Evolutionary conservation across 1,140 invertebrate species (phyloP).

Genomic region (Halesus radiatus): DNA sequence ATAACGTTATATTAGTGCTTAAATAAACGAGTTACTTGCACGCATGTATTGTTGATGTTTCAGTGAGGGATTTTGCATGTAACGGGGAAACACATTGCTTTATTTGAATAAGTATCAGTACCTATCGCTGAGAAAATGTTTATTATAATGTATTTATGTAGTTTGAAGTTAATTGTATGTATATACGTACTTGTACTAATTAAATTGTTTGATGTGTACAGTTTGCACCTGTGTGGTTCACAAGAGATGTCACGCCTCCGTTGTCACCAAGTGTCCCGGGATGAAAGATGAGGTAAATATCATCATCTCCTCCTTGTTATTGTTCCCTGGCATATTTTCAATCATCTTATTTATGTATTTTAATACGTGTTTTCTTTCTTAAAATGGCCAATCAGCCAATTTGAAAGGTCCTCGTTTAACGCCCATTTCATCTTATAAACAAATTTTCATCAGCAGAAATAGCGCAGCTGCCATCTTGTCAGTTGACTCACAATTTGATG

Average conservation of each 20-base stretch:
- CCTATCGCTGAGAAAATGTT: not conserved
- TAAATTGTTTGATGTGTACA: conserved; percentile 65
- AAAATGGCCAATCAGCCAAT: no score
- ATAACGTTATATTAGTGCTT: no score
- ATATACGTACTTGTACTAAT: not conserved
- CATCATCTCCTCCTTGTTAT: not conserved
- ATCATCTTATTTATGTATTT: not conserved
- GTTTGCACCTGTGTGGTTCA: conserved; percentile 98
- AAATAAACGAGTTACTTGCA: no score
- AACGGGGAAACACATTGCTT: not conserved
- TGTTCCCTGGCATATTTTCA: not conserved
- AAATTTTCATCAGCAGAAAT: no score
- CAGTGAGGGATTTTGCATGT: not conserved
- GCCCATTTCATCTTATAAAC: no score
- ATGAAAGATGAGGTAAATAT: conserved; percentile 88
- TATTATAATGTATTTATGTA: not conserved
- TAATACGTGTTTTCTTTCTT: no score
- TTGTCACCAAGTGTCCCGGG: conserved; percentile 95
- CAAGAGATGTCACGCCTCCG: conserved; percentile 94
- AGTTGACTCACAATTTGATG: no score
- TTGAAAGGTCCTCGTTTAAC: no score
- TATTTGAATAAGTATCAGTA: not conserved
- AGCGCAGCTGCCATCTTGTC: no score
- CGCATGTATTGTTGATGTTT: not conserved
- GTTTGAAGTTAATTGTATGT: no score